Evolutionary conservation across 2,113 vertebrate genomes (phyloP).

Genomic region (Brienomyrus longianalis): DNA sequence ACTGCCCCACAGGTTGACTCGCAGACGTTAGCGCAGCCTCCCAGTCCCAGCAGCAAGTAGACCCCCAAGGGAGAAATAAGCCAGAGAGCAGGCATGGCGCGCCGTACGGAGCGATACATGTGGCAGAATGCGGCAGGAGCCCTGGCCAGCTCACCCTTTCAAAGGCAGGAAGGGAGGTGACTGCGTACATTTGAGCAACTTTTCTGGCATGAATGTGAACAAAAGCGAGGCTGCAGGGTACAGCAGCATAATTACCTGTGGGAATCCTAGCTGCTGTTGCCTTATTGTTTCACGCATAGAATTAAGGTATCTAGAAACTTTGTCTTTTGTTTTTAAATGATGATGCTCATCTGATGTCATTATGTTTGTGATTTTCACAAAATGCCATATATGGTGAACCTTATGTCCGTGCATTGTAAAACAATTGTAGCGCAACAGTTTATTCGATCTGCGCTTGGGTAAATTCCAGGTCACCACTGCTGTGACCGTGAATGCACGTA

Average conservation of each 20-base stretch:
- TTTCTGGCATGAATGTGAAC: background rate
- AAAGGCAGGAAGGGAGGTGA: background rate
- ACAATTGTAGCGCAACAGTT: background rate
- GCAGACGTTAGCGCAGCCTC: constrained; percentile 18
- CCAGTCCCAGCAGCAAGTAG: background rate
- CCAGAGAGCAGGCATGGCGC: constrained; percentile 21
- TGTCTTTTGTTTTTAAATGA: background rate
- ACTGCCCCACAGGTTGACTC: constrained; percentile 31
- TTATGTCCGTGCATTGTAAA: background rate
- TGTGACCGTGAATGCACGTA: background rate
- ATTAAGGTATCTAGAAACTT: background rate
- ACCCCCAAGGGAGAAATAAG: background rate
- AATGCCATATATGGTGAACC: background rate
- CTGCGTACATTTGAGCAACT: background rate
- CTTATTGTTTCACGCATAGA: background rate
- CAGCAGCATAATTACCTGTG: background rate
- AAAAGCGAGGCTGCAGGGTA: background rate
- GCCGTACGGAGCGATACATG: background rate
- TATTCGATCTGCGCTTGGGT: background rate
- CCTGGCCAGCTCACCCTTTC: background rate
- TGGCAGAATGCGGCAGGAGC: background rate
- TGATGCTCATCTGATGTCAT: background rate
- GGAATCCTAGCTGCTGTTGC: background rate
- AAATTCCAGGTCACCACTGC: background rate
- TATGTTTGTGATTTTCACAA: background rate